These are phyloP conservation scores for Amblyraja radiata DNA, from an alignment of 2,797 vertebrate species.

Conservation along the genomic window DNA sequence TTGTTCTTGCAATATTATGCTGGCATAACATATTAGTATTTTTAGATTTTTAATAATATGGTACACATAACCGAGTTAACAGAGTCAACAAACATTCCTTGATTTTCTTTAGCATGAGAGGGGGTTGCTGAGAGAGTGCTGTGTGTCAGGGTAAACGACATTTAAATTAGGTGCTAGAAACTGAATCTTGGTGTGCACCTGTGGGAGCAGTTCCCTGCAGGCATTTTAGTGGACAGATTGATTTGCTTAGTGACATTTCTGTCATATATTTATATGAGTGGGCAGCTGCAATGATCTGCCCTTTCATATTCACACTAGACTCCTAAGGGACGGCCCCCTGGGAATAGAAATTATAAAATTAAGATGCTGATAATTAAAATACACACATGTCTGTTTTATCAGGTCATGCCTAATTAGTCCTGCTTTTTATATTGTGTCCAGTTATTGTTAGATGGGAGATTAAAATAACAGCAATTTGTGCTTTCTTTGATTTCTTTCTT, in stretches of 20 bases:
- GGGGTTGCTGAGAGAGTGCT: slow-evolving; percentile 4
- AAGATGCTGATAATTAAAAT: slow-evolving; percentile 11
- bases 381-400: not conserved
- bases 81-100: not conserved
- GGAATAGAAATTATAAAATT: slow-evolving; percentile 19
- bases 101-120: slow-evolving; percentile 9
- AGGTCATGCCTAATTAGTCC: not conserved
- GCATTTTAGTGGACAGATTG: slow-evolving; percentile 64
- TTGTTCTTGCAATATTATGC: not conserved
- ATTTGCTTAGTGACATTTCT: slow-evolving; percentile 58
- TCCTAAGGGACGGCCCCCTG: not conserved
- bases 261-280: slow-evolving; percentile 27
- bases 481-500: not conserved
- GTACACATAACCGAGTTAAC: not conserved
- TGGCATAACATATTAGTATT: not conserved
- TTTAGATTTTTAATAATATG: not conserved
- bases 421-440: not conserved
- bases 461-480: not conserved
- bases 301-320: slow-evolving; percentile 51
- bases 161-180: slow-evolving; percentile 72
- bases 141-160: slow-evolving; percentile 38
- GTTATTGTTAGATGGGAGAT: not conserved
- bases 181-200: slow-evolving; percentile 64
- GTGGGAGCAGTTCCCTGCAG: slow-evolving; percentile 51
- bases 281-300: slow-evolving; percentile 46